phyloP scores from a whole-genome alignment of 2,888 invertebrate genomes.

The Agrotis segetum region DNA sequence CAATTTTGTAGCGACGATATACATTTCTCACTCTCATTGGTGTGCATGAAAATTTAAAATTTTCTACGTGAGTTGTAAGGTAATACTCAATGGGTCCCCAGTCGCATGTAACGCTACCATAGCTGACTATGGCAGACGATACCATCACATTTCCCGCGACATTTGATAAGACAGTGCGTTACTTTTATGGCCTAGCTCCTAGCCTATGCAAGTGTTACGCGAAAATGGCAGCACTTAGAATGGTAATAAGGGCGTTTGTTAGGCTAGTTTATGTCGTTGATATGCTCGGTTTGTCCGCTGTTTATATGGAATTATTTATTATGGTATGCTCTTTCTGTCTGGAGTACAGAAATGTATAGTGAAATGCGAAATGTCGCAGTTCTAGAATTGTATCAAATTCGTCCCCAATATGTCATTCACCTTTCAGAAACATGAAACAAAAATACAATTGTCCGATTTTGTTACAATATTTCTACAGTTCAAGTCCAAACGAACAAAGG shows the following conservation, averaged over 20 bases:
- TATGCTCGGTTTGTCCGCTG: conserved; percentile 28
- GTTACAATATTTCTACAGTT: conserved; percentile 12
- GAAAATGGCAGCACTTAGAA: conserved; percentile 58
- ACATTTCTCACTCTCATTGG: conserved; percentile 23
- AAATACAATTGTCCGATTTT: conserved; percentile 3
- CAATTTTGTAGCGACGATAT: conserved; percentile 12
- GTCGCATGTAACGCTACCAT: conserved; percentile 77
- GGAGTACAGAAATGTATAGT: not conserved
- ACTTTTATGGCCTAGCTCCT: conserved; percentile 68
- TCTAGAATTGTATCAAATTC: not conserved
- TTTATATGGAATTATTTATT: conserved; percentile 38
- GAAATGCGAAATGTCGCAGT: not conserved
- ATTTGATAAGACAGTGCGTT: conserved; percentile 79
- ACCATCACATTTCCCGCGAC: conserved; percentile 76
- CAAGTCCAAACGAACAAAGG: conserved; percentile 2
- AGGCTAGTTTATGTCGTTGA: conserved; percentile 49
- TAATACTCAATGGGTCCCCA: conserved; percentile 82
- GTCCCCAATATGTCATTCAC: conserved; percentile 23
- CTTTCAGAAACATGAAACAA: conserved; percentile 13
- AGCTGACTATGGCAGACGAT: conserved; percentile 59
- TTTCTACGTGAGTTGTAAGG: conserved; percentile 78
- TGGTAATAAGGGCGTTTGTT: conserved; percentile 53
- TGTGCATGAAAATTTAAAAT: conserved; percentile 75
- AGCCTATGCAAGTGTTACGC: conserved; percentile 65
- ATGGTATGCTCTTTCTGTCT: conserved; percentile 19